Conservation (phyloP, 2,797 vertebrate species). For the Anabas testudineus region DNA sequence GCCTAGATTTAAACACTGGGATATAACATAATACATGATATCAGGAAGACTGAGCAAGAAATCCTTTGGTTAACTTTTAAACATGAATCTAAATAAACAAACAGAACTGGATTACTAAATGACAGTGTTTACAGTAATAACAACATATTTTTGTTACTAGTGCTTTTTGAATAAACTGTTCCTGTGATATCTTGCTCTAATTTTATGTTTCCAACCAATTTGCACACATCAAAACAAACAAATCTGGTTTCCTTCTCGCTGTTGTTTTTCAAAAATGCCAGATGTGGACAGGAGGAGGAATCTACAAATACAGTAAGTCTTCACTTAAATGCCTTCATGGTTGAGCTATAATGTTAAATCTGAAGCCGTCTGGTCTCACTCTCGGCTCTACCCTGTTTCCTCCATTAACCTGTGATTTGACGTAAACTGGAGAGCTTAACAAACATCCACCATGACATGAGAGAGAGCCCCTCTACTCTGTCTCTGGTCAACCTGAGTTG, state of each 20-base stretch:
- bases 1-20: constrained; percentile 48
- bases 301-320: constrained; percentile 25
- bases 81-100: constrained; percentile 40
- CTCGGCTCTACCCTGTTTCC: constrained; percentile 53
- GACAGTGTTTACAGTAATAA: constrained; percentile 73
- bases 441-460: constrained; percentile 3
- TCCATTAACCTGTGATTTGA: constrained; percentile 50
- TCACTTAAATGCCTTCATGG: constrained; percentile 28
- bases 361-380: constrained; percentile 28
- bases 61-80: constrained; percentile 58
- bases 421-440: constrained; percentile 22
- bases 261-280: neutral
- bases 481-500: constrained; percentile 59
- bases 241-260: constrained; percentile 10
- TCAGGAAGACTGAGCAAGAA: constrained; percentile 36
- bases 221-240: constrained; percentile 47
- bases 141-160: constrained; percentile 64
- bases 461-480: constrained; percentile 21
- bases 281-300: constrained; percentile 25
- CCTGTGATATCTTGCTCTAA: constrained; percentile 20
- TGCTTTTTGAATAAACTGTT: constrained; percentile 50
- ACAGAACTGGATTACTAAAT: constrained; percentile 36
- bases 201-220: constrained; percentile 37
- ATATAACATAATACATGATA: constrained; percentile 43
- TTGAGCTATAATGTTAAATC: constrained; percentile 32